These are phyloP conservation scores for Trididemnum clinides DNA, from an alignment of 23 tunicate species.

Conservation along the genomic window DNA sequence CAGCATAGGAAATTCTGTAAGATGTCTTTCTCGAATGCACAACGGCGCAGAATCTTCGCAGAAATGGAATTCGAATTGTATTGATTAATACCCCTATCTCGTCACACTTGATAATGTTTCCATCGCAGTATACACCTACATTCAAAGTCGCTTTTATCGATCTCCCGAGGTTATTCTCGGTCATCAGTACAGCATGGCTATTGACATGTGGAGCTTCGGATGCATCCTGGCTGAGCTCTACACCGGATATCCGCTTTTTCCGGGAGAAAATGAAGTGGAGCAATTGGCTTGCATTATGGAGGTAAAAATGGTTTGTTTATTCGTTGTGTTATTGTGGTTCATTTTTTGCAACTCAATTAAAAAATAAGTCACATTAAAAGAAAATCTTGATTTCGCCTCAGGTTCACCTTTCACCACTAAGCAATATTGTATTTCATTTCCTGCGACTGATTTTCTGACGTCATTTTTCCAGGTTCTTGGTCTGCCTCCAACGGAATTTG, in stretches of 20 bases:
- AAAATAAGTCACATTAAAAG: too few species aligned
- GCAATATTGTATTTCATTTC: too few species aligned
- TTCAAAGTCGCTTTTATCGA: slow-evolving; percentile 97
- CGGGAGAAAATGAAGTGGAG: slow-evolving; percentile 98
- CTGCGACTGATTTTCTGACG: not conserved
- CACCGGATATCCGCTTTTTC: slow-evolving; percentile 94
- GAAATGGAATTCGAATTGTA: too few species aligned
- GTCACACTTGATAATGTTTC: not conserved
- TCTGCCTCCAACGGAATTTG: slow-evolving; percentile 79
- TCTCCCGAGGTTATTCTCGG: slow-evolving; percentile 99
- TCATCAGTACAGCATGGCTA: slow-evolving; percentile 90
- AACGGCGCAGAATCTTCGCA: too few species aligned
- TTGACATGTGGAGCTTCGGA: slow-evolving; percentile 99
- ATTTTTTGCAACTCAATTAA: too few species aligned
- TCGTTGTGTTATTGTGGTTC: too few species aligned
- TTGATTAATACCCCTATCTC: too few species aligned
- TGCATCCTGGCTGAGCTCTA: slow-evolving; percentile 94
- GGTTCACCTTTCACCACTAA: not conserved
- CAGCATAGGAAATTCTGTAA: too few species aligned
- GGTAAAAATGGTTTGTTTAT: too few species aligned
- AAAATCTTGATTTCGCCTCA: too few species aligned
- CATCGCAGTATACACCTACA: slow-evolving; percentile 95
- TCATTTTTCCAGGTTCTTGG: slow-evolving; percentile 66
- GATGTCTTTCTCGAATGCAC: too few species aligned
- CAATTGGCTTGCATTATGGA: slow-evolving; percentile 99